Conservation (phyloP, 2,888 invertebrate genomes). For the Therioaphis trifolii region DNA sequence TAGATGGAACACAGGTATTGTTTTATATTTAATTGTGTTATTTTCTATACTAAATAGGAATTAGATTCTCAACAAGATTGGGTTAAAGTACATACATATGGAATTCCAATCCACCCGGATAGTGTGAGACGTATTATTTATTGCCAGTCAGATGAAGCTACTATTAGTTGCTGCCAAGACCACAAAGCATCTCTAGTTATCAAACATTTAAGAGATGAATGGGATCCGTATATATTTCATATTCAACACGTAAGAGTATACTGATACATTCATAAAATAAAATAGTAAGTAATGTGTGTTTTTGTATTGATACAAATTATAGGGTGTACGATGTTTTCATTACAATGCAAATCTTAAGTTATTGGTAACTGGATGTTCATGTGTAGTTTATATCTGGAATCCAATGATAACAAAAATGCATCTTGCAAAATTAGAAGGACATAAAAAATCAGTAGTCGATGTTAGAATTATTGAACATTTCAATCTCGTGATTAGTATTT, state of each 20-base stretch:
- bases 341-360: slow-evolving; percentile 70
- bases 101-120: slow-evolving; percentile 71
- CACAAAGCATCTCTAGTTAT: slow-evolving; percentile 71
- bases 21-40: too few relatives aligned
- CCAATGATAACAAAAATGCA: slow-evolving; percentile 69
- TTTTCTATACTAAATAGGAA: slow-evolving; percentile 70
- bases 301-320: slow-evolving; percentile 64
- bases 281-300: too few relatives aligned
- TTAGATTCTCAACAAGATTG: slow-evolving; percentile 71
- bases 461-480: slow-evolving; percentile 71
- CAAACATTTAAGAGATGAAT: slow-evolving; percentile 70
- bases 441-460: slow-evolving; percentile 71
- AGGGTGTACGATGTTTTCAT: slow-evolving; percentile 75
- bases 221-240: slow-evolving; percentile 72
- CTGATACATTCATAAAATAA: not conserved
- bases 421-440: slow-evolving; percentile 68
- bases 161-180: slow-evolving; percentile 74
- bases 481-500: slow-evolving; percentile 72
- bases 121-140: slow-evolving; percentile 71
- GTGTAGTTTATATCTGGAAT: slow-evolving; percentile 75
- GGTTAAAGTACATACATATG: slow-evolving; percentile 69
- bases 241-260: slow-evolving; percentile 72
- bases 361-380: slow-evolving; percentile 73
- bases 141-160: slow-evolving; percentile 70
- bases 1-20: too few relatives aligned